Evolutionary conservation across 2,113 vertebrate species (phyloP), one percentile per base, ranked within the genome.

Genomic region (Leiothrix lutea): DNA sequence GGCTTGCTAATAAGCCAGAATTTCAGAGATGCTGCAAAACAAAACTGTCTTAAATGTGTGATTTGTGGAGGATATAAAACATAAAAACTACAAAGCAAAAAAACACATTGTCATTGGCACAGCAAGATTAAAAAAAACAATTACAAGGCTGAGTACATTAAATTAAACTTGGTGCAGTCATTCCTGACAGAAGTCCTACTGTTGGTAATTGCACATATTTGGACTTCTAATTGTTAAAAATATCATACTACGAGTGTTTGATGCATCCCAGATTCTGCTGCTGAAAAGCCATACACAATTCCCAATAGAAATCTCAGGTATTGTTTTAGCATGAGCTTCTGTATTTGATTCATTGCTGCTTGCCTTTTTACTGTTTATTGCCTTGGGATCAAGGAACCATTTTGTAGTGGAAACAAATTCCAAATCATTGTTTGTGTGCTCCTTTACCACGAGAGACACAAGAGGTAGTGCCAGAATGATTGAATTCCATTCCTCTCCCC

Each of bases 111-210:
- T 64, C 67, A 88, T 33, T 92, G 79, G 51, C 88, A 93, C 40
- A 93, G 90, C 23, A 78, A 95, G 79, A 90, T 96, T 78, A 84
- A 88, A 88, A 82, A 67, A 94, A 93, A 75, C 92, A 94, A 96
- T 95, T 97, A 96, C 72, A 94, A 96, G 88, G 86, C 82, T 90
- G 82, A 90, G 79, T 79, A 94, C 86, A 84, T 93, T 95, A 94
- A 95, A 89, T 95, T 79, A 96, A 96, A 83, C 64, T 75, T 38
- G 25, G 75, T 72, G 90, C 75, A 94, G 69, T 72, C 90, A 92
- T 42, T 96, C 82, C 65, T 94, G 92, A 95, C 85, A 86, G 36
- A 96, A 89, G 60, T 84, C 88, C 86, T 89, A 28, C 88, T 91
- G 73, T 62, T 1, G 2, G 36, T 84, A 96, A 94, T 86, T 83